Evolutionary conservation across 1,140 invertebrate genomes (phyloP).

Genomic region (Panagrolaimus sp.): DNA sequence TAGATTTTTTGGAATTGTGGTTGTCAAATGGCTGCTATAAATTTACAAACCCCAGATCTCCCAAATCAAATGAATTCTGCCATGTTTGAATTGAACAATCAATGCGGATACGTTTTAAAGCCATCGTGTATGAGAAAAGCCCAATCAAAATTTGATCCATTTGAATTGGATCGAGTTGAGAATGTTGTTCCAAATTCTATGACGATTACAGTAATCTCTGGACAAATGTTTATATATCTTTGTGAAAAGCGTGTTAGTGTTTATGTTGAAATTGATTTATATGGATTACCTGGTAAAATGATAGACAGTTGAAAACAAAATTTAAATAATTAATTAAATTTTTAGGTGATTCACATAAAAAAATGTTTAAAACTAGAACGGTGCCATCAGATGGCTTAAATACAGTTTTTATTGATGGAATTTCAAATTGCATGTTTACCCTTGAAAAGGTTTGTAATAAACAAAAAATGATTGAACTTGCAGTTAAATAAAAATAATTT

Average conservation of each 20-base stretch:
- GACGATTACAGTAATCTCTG: slow-evolving; percentile 71
- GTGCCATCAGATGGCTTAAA: slow-evolving; percentile 92
- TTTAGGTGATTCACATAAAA: slow-evolving; percentile 84
- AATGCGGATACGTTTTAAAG: slow-evolving; percentile 53
- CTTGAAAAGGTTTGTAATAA: slow-evolving; percentile 91
- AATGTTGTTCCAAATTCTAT: slow-evolving; percentile 62
- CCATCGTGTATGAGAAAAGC: slow-evolving; percentile 47
- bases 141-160: slow-evolving; percentile 45
- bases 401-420: slow-evolving; percentile 70
- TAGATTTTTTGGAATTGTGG: slow-evolving; percentile 45
- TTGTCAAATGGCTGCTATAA: slow-evolving; percentile 92
- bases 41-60: slow-evolving; percentile 72
- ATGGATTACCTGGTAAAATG: slow-evolving; percentile 94
- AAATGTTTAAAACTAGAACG: slow-evolving; percentile 88
- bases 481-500: no score
- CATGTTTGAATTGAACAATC: slow-evolving; percentile 51
- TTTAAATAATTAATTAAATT: no score
- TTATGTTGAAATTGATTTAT: slow-evolving; percentile 99
- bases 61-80: slow-evolving; percentile 48
- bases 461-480: slow-evolving; percentile 13
- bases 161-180: slow-evolving; percentile 62
- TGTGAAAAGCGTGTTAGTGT: slow-evolving; percentile 90
- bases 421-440: slow-evolving; percentile 88
- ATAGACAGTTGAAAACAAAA: no score
- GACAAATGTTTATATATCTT: slow-evolving; percentile 81